Percentiles rank a stretch among this genome's conserved stretches.
Conservation (phyloP, 1,140 invertebrate species). For the Dolichoris vasculosae region DNA sequence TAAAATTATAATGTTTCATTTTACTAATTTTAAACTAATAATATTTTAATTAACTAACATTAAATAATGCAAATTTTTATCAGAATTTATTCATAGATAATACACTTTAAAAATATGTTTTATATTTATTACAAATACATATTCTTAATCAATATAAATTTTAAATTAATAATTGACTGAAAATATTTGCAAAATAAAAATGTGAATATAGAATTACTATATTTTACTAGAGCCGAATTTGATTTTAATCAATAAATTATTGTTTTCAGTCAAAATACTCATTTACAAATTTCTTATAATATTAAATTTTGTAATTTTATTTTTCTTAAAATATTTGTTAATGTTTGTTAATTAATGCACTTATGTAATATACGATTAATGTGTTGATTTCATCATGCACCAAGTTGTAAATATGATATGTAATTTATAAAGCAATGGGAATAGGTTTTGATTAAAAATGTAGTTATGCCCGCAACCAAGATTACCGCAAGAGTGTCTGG, state of each 20-base stretch:
- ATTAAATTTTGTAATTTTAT: neutral
- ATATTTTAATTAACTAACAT: too few species aligned
- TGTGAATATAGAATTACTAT: too few species aligned
- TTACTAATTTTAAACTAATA: too few species aligned
- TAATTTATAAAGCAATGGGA: conserved; percentile 55
- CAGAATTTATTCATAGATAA: neutral
- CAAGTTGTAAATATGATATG: neutral
- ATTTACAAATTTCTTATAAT: neutral
- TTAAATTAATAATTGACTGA: too few species aligned
- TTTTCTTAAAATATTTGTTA: neutral
- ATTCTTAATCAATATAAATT: too few species aligned
- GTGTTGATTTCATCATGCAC: neutral
- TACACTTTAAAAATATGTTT: too few species aligned
- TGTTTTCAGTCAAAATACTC: neutral
- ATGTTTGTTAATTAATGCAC: too few species aligned
- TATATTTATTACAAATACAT: too few species aligned
- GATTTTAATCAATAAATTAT: too few species aligned
- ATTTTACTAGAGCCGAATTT: too few species aligned
- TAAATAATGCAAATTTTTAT: neutral
- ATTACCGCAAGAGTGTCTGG: conserved; percentile 76
- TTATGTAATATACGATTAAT: conserved; percentile 19
- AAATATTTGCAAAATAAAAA: too few species aligned
- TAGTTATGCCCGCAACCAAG: conserved; percentile 75
- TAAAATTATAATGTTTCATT: too few species aligned
- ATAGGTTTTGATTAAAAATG: conserved; percentile 68